A percentile compares a stretch with the other conserved stretches of the same genome.
Conservation (phyloP, 2,888 invertebrate genomes). For the Gryllus longicercus region DNA sequence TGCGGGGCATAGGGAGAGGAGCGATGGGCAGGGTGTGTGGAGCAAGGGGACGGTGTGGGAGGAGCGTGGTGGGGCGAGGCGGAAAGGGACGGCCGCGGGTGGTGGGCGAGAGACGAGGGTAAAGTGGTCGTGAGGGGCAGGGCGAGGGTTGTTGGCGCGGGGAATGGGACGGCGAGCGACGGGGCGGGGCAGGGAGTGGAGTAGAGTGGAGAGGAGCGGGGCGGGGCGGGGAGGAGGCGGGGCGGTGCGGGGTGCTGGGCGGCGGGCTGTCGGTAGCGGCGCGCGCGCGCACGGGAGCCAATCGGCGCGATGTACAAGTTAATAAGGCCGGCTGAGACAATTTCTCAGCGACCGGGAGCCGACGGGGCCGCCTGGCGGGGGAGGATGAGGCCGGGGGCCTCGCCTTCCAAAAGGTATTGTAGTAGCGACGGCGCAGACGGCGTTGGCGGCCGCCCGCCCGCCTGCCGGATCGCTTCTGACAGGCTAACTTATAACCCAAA, state of each 20-base stretch:
- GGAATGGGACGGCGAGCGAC: too few species aligned
- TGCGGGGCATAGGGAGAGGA: too few species aligned
- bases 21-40: too few species aligned
- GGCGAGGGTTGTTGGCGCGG: too few species aligned
- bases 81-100: too few species aligned
- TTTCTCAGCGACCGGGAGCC: background rate
- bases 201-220: rapidly evolving
- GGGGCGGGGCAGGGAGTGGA: too few species aligned
- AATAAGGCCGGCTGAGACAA: background rate
- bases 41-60: too few species aligned
- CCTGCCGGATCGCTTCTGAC: background rate
- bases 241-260: background rate
- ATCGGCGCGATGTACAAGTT: background rate
- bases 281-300: background rate
- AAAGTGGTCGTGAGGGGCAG: too few species aligned
- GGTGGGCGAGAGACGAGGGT: too few species aligned
- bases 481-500: background rate
- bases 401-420: background rate
- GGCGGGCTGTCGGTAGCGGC: background rate
- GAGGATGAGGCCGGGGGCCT: background rate
- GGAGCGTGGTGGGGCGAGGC: too few species aligned
- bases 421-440: background rate
- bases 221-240: too few species aligned
- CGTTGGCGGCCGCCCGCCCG: background rate
- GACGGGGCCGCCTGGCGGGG: background rate